Evolutionary conservation across 2,888 invertebrate species (phyloP), one percentile per base, ranked within the genome.

Genomic region (Andrena flavipes): DNA sequence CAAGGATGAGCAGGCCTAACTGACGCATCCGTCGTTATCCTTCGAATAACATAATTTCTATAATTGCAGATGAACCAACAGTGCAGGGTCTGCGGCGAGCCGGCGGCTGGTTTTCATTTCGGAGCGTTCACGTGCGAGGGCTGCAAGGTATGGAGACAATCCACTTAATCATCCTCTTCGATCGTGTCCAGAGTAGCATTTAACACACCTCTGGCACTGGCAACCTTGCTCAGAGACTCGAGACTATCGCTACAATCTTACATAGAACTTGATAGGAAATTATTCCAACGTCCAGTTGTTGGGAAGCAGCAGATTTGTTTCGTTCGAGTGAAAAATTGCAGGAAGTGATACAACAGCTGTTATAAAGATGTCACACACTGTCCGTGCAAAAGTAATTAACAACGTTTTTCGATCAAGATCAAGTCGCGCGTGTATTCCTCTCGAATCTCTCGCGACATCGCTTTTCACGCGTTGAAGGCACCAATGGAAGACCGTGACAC

Each of bases 71-170:
- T 94, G 94, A 93, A 94, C 90, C 93, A 94, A 85, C 92, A 92
- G 91, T 94, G 94, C 91, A 93, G 92, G 84, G 94, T 94, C 83
- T 94, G 94, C 88, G 93, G 93, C 76, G 94, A 94, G 83, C 93
- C 93, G 70, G 93, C 94, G 67, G 93, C 93, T 65, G 94, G 94
- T 78, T 94, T 92, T 87, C 93, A 94, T 89, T 94, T 94, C 73
- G 94, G 94, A 70, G 94, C 93, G 68, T 94, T 94, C 86, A 94
- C 94, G 72, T 94, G 94, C 86, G 94, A 94, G 89, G 94, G 94
- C 71, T 94, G 93, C 85, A 94, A 94, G 93, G 94, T 94, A 91
- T 92, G 88, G 77, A 23, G 23, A 56, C 56, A 80, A 73, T 80
- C 74, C 65, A 80, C 82, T 87, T 69, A 80, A 71, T 78, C 30